Conservation (phyloP, 2,888 invertebrate genomes). For the Papilio gigon region DNA sequence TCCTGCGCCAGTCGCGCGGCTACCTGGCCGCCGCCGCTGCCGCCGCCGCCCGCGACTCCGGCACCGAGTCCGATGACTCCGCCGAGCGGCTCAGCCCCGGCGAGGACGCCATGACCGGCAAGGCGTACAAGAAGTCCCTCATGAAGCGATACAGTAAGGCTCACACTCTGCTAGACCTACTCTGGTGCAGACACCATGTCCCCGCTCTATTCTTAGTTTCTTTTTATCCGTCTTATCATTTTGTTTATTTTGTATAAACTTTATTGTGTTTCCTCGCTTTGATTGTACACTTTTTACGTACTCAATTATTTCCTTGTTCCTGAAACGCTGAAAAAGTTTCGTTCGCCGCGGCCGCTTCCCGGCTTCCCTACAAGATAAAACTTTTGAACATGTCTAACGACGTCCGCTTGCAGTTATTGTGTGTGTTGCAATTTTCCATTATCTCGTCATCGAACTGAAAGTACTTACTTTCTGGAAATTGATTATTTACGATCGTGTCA, state of each 20-base stretch:
- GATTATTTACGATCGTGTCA: not conserved
- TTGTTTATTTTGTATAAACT: slow-evolving; percentile 11
- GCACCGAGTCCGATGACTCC: slow-evolving; percentile 91
- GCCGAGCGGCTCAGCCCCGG: slow-evolving; percentile 86
- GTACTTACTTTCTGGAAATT: not conserved
- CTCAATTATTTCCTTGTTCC: slow-evolving; percentile 17
- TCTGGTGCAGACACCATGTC: slow-evolving; percentile 16
- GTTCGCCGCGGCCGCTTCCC: slow-evolving; percentile 14
- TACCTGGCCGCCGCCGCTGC: slow-evolving; percentile 81
- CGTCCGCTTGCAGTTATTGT: not conserved
- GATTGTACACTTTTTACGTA: slow-evolving; percentile 4
- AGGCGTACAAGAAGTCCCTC: slow-evolving; percentile 94
- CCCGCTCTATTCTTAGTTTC: slow-evolving; percentile 22
- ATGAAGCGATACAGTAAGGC: slow-evolving; percentile 97
- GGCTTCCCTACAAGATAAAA: not conserved
- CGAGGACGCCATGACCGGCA: slow-evolving; percentile 77
- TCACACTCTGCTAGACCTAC: slow-evolving; percentile 36
- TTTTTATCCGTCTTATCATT: slow-evolving; percentile 6
- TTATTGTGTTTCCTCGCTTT: slow-evolving; percentile 1
- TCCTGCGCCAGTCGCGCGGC: slow-evolving; percentile 77
- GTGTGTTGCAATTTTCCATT: not conserved
- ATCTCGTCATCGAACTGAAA: not conserved
- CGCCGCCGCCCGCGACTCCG: slow-evolving; percentile 88
- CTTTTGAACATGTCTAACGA: not conserved
- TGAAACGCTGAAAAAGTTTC: slow-evolving; percentile 20